These are phyloP conservation scores for Eurystomus gularis DNA, from an alignment of 2,113 vertebrate genomes.

Conservation along the genomic window DNA sequence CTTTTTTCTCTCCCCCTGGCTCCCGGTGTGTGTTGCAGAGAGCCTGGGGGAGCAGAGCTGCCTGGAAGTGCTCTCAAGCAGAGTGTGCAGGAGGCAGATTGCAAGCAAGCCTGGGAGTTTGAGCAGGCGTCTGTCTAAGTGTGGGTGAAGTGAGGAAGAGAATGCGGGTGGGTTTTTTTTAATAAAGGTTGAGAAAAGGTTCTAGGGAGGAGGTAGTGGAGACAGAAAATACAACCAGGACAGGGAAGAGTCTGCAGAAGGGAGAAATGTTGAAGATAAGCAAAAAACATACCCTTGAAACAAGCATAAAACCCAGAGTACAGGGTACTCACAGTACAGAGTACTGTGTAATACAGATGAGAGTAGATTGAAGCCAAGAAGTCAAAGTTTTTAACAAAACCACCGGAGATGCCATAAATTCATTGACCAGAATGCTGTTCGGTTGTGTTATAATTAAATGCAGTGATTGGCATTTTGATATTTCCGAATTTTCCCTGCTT, in stretches of 20 bases:
- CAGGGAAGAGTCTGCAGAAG: not conserved
- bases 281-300: not conserved
- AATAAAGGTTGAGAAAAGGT: not conserved
- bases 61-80: not conserved
- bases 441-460: not conserved
- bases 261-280: not conserved
- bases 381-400: not conserved
- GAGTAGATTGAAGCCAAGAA: not conserved
- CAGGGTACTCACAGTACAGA: no score
- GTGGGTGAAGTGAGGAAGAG: not conserved
- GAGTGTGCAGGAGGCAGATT: not conserved
- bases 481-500: not conserved
- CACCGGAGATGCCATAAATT: not conserved
- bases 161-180: not conserved
- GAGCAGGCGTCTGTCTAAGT: rapidly evolving
- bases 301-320: not conserved
- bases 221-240: not conserved
- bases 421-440: not conserved
- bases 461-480: not conserved
- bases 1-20: not conserved
- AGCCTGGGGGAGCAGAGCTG: not conserved
- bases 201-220: not conserved
- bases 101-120: not conserved
- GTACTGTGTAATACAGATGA: not conserved
- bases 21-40: not conserved